Evolutionary conservation across 1,140 invertebrate species (phyloP), one percentile per base, ranked within the genome.

Genomic region (Polyergus mexicanus): DNA sequence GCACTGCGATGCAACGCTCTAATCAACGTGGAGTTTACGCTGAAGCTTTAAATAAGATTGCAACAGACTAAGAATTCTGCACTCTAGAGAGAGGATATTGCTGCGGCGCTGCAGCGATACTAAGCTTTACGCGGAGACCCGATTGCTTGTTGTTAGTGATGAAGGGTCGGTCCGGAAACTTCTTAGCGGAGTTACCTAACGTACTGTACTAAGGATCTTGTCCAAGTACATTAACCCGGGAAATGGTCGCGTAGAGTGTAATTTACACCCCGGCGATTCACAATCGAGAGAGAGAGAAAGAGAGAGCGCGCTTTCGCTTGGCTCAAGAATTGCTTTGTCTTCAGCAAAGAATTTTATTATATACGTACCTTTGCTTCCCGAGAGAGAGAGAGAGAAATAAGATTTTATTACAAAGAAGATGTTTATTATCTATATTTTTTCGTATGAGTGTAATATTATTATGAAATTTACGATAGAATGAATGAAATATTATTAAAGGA

Each of bases 121-220:
- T 44, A 44, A 58, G 66, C 66, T 81, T 81, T 81, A 81, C 60
- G 66, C 66, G 35, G 32, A 41, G 38, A 77, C 75, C 35, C 54
- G 78, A 83, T 83, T 83, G 78, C 78, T 71, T 47, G 78, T 83
- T 83, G 54, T 83, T 83, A 44, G 68, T 44, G 78, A 83, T 35
- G 78, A 83, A 83, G 54, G 51, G 54, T 83, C 78, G 78, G 68
- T 74, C 78, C 35, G 78, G 78, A 83, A 83, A 83, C 68, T 83
- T 83, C 78, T 83, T 83, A 74, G 68, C n/a, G 68, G 28, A 8
- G 8, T 41, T 44, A 83, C 51, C 78, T 60, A 35, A 60, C 68
- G 54, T 56, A 35, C 58, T 44, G 25, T 11, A 74, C 68, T 62
- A 83, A 83, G 60, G 78, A 83, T 83, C 78, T 54, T 58, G 78